Evolutionary conservation across 2,888 invertebrate genomes (phyloP).

Genomic region (Epistrophella euchroma): DNA sequence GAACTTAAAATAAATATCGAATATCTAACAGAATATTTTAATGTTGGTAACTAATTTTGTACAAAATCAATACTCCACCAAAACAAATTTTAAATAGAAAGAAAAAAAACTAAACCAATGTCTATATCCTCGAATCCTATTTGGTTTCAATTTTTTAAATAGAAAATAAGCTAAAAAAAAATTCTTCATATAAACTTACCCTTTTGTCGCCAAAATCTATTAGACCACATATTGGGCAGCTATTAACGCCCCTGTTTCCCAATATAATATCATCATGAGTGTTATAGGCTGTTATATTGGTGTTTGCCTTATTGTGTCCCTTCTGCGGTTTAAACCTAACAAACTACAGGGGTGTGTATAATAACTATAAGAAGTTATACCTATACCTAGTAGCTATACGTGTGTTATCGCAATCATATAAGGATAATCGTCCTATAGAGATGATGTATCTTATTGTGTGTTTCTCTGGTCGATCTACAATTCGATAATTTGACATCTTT

Average conservation of each 20-base stretch:
- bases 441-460: constrained; percentile 65
- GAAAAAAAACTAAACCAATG: no score
- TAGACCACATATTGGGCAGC: constrained; percentile 72
- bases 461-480: constrained; percentile 52
- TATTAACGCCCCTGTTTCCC: constrained; percentile 71
- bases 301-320: constrained; percentile 32
- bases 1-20: no score
- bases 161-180: not conserved
- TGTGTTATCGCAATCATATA: constrained; percentile 60
- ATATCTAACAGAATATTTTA: no score
- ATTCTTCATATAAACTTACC: constrained; percentile 22
- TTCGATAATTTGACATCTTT: constrained; percentile 67
- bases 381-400: constrained; percentile 7
- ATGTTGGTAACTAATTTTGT: no score
- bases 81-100: no score
- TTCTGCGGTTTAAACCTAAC: constrained; percentile 41
- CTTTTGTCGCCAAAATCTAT: constrained; percentile 38
- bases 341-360: constrained; percentile 57
- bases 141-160: not conserved
- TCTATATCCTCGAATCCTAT: not conserved
- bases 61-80: no score
- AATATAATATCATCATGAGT: constrained; percentile 18
- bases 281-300: constrained; percentile 51
- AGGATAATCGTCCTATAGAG: constrained; percentile 62
- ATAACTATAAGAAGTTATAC: no score